Percentiles rank a stretch among this genome's conserved stretches.
Evolutionary conservation across 2,113 vertebrate species (phyloP).

Genomic region (Entomyzon cyanotis): DNA sequence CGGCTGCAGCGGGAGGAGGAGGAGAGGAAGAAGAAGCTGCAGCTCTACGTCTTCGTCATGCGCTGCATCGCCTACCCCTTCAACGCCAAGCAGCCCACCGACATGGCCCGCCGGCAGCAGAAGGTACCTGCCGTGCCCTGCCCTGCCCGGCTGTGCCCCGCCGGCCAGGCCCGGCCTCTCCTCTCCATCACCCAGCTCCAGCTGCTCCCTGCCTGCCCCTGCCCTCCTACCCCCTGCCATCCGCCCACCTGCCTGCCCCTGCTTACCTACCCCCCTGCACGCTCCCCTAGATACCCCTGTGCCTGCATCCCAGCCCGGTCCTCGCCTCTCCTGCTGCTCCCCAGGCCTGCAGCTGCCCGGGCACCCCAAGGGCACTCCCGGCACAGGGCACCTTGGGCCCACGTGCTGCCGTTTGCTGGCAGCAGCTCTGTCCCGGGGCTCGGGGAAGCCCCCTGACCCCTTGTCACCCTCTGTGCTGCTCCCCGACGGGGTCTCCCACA

Average conservation of each 20-base stretch:
- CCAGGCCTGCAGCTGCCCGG: not conserved
- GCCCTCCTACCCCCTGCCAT: not conserved
- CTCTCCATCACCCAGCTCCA: not conserved
- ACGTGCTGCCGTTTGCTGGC: not conserved
- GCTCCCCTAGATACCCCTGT: not conserved
- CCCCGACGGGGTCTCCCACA: not conserved
- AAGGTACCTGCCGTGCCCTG: constrained; percentile 80
- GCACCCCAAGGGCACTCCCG: constrained; percentile 23
- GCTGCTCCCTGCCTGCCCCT: not conserved
- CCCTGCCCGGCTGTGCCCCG: not conserved
- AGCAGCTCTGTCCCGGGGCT: not conserved
- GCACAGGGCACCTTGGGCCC: constrained; percentile 23
- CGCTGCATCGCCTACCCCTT: constrained; percentile 98
- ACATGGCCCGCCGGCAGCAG: constrained; percentile 97
- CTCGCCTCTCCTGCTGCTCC: not conserved
- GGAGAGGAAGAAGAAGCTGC: constrained; percentile 92
- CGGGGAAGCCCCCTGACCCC: not conserved
- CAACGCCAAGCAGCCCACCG: constrained; percentile 96
- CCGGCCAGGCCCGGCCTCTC: not conserved
- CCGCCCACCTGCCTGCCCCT: not conserved
- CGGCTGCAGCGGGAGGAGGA: constrained; percentile 94
- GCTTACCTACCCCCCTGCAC: not conserved
- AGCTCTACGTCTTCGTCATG: constrained; percentile 98
- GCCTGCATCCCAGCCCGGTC: not conserved
- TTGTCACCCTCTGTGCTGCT: not conserved